These are phyloP conservation scores for Drosophila rufa DNA, from an alignment of 1,140 invertebrate species.

Conservation along the genomic window DNA sequence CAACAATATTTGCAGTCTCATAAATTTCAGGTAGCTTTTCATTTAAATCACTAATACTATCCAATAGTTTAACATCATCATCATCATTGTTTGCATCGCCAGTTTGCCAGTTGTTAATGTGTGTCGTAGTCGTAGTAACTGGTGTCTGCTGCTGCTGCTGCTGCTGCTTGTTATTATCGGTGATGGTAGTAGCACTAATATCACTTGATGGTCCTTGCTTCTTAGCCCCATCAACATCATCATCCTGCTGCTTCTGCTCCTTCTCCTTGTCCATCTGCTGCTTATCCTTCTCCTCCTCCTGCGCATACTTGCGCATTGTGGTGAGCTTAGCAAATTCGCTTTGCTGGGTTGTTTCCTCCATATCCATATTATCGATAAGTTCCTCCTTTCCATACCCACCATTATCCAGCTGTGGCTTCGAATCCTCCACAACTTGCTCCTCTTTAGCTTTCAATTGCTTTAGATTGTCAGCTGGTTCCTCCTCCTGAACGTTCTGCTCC, in stretches of 20 bases:
- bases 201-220: slow-evolving; percentile 78
- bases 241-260: slow-evolving; percentile 34
- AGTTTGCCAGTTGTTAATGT: slow-evolving; percentile 66
- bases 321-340: slow-evolving; percentile 76
- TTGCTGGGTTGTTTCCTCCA: slow-evolving; percentile 59
- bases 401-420: slow-evolving; percentile 23
- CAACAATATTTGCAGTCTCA: slow-evolving; percentile 85
- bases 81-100: slow-evolving; percentile 57
- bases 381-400: slow-evolving; percentile 36
- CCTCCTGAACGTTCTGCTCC: slow-evolving; percentile 18
- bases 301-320: slow-evolving; percentile 76
- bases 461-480: slow-evolving; percentile 60
- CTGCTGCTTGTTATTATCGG: slow-evolving; percentile 49
- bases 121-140: slow-evolving; percentile 65
- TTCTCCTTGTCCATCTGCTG: slow-evolving; percentile 12
- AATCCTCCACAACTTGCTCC: slow-evolving; percentile 43
- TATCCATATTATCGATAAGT: slow-evolving; percentile 72
- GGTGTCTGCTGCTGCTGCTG: slow-evolving; percentile 44
- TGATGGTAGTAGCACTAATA: slow-evolving; percentile 84
- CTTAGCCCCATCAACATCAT: slow-evolving; percentile 74
- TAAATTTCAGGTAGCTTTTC: slow-evolving; percentile 85
- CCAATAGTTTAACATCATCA: slow-evolving; percentile 81
- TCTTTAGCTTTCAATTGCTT: slow-evolving; percentile 61
- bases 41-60: slow-evolving; percentile 85
- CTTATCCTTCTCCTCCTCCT: slow-evolving; percentile 47